Conservation (phyloP, 2,888 invertebrate species). For the Pristionchus maxplancki region DNA sequence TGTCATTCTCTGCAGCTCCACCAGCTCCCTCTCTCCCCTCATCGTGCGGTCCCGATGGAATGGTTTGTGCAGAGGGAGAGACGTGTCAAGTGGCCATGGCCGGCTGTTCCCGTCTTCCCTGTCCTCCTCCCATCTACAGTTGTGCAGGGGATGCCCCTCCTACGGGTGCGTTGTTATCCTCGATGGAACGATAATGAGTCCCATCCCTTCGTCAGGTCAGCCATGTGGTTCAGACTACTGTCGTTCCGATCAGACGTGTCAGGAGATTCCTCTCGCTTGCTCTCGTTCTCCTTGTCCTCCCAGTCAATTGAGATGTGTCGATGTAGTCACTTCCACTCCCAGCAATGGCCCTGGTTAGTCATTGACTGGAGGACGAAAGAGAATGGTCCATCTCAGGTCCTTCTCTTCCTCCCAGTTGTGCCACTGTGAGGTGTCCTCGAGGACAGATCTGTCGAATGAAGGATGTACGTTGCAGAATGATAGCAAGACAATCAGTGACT, state of each 20-base stretch:
- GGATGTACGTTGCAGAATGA: neutral
- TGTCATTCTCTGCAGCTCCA: neutral
- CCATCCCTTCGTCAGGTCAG: too few relatives aligned
- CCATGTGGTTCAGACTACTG: too few relatives aligned
- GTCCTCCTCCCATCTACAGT: neutral
- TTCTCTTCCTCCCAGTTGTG: neutral
- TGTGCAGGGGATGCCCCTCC: neutral
- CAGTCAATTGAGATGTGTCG: too few relatives aligned
- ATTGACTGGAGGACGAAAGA: too few relatives aligned
- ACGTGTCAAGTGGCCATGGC: neutral
- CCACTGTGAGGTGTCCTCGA: neutral
- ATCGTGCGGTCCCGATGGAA: neutral
- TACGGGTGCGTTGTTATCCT: neutral
- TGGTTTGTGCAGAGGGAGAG: neutral
- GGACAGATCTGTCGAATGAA: slow-evolving; percentile 6
- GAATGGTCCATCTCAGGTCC: neutral
- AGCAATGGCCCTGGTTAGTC: neutral
- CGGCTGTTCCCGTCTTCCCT: neutral
- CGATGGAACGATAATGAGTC: too few relatives aligned
- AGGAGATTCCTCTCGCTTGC: too few relatives aligned
- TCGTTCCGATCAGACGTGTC: too few relatives aligned
- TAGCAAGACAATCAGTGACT: too few relatives aligned
- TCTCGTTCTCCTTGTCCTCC: too few relatives aligned
- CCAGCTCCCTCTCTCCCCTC: neutral
- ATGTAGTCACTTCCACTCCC: neutral